A percentile compares a stretch with the other conserved stretches of the same genome.
phyloP scores from a whole-genome alignment of 2,888 invertebrate genomes.

The Conistra vaccinii region DNA sequence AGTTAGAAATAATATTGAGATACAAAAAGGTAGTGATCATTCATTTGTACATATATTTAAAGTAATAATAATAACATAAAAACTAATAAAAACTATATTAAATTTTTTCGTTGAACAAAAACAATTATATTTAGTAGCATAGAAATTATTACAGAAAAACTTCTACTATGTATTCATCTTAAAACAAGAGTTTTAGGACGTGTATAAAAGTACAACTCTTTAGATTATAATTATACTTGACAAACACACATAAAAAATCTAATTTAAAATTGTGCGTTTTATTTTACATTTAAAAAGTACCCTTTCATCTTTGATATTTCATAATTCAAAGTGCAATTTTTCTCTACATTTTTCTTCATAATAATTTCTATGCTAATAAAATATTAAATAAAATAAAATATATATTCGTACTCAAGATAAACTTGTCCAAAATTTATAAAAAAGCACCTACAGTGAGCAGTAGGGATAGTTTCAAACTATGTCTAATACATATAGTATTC shows the following conservation, averaged over 20 bases:
- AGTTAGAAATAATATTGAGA: conserved; percentile 68
- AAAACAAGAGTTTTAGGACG: neutral
- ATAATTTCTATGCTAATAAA: conserved; percentile 44
- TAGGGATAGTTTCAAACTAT: conserved; percentile 53
- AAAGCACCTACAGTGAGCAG: conserved; percentile 70
- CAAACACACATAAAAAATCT: conserved; percentile 9
- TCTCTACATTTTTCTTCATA: neutral
- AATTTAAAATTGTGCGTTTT: conserved; percentile 53
- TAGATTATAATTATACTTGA: neutral
- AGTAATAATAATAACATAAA: conserved; percentile 51
- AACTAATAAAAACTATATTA: conserved; percentile 32
- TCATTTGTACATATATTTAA: conserved; percentile 66
- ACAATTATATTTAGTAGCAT: conserved; percentile 45
- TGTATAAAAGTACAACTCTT: neutral
- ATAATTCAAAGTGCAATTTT: neutral
- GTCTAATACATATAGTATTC: conserved; percentile 38
- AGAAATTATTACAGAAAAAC: conserved; percentile 39
- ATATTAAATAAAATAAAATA: conserved; percentile 46
- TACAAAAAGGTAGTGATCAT: conserved; percentile 68
- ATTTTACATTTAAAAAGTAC: conserved; percentile 1
- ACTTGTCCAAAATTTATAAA: conserved; percentile 64
- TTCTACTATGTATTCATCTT: neutral
- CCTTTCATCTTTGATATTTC: neutral
- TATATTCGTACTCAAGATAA: conserved; percentile 67
- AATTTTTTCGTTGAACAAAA: conserved; percentile 48